Percentiles rank a stretch among this genome's conserved stretches.
Evolutionary conservation across 1,140 invertebrate genomes (phyloP).

Genomic region (Aphis gossypii): DNA sequence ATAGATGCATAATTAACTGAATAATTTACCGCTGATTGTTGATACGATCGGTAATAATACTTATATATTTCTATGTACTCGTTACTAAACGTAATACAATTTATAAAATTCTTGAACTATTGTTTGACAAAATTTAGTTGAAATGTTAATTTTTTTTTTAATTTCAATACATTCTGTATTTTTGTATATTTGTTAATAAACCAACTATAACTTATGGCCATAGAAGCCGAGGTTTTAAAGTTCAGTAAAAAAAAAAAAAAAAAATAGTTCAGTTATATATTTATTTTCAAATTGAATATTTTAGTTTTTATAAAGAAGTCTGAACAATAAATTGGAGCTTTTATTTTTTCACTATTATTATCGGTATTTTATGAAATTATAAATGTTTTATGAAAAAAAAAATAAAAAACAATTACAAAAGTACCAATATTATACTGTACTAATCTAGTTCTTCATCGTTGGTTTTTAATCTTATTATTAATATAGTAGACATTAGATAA

Average conservation of each 20-base stretch:
- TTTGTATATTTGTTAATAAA: too few relatives aligned
- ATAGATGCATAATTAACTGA: background rate
- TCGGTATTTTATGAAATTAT: background rate
- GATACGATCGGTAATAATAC: background rate
- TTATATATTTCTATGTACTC: background rate
- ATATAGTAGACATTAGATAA: background rate
- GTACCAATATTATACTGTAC: background rate
- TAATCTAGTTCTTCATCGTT: background rate
- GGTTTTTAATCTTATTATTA: background rate
- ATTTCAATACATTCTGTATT: too few relatives aligned
- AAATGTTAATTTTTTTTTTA: too few relatives aligned
- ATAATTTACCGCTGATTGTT: background rate
- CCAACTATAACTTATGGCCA: too few relatives aligned
- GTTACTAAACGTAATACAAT: background rate
- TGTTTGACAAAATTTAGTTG: background rate
- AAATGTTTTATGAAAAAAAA: background rate
- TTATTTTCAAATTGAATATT: background rate
- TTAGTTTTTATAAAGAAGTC: background rate
- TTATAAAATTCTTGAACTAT: background rate
- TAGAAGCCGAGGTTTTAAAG: too few relatives aligned
- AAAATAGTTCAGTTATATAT: background rate
- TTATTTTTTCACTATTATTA: background rate
- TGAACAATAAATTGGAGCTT: background rate
- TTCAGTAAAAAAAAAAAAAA: too few relatives aligned
- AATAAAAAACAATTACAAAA: background rate